Conservation (phyloP, 2,888 invertebrate genomes). For the Polydrusus cervinus region DNA sequence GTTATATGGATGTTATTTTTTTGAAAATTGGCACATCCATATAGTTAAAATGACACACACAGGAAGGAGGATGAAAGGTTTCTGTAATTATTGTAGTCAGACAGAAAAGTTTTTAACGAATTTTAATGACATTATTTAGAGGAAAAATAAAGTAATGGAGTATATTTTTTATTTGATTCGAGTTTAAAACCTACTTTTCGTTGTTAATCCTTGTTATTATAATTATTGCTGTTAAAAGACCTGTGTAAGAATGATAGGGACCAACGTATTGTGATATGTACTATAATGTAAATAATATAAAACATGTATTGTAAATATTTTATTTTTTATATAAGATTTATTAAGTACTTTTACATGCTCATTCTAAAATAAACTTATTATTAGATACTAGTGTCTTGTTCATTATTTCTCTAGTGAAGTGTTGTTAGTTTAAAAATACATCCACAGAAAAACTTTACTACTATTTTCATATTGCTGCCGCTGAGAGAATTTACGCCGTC, state of each 20-base stretch:
- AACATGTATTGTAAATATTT: slow-evolving; percentile 18
- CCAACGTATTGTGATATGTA: slow-evolving; percentile 47
- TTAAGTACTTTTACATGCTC: slow-evolving; percentile 2
- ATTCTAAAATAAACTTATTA: background rate
- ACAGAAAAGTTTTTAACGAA: no score
- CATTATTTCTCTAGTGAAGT: background rate
- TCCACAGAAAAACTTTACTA: no score
- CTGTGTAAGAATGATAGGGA: background rate
- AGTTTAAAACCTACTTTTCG: background rate
- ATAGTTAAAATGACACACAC: no score
- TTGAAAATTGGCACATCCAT: no score
- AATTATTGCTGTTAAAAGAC: background rate
- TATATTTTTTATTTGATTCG: background rate
- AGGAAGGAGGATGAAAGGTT: no score
- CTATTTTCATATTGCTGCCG: no score
- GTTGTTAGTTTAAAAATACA: no score
- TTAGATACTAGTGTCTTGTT: background rate
- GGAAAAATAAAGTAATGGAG: no score
- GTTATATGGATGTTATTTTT: background rate
- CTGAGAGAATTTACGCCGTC: no score
- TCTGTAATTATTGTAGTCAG: no score
- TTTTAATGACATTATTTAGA: no score
- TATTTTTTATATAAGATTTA: slow-evolving; percentile 31
- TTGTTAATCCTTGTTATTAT: background rate
- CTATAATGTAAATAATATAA: slow-evolving; percentile 38